phyloP scores from a whole-genome alignment of 2,113 vertebrate species.

The Gadus chalcogrammus region DNA sequence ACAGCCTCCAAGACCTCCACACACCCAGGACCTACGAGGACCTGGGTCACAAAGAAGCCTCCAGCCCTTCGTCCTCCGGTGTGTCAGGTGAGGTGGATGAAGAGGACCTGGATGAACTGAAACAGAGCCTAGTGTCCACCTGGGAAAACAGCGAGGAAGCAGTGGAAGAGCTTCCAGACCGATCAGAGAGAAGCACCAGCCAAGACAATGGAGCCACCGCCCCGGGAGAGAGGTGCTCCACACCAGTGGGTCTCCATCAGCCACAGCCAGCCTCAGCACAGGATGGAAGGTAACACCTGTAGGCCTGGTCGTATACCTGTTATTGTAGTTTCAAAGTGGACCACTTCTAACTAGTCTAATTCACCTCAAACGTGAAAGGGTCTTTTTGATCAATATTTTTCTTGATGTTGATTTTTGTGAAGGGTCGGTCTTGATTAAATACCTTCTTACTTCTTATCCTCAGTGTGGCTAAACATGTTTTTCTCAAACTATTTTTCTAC shows the following conservation, averaged over 20 bases:
- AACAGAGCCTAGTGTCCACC: conserved; percentile 16
- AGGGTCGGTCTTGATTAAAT: too few species aligned
- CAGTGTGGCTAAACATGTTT: too few species aligned
- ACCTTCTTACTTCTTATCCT: too few species aligned
- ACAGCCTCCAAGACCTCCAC: conserved; percentile 56
- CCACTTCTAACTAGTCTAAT: too few species aligned
- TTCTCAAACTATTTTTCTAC: too few species aligned
- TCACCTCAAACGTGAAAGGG: too few species aligned
- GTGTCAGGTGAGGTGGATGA: conserved; percentile 49
- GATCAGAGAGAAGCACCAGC: conserved; percentile 50
- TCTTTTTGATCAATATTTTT: too few species aligned
- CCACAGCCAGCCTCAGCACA: conserved; percentile 34
- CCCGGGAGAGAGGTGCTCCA: conserved; percentile 34
- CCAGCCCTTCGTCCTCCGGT: conserved; percentile 55
- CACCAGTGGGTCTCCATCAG: conserved; percentile 45
- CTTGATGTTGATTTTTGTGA: too few species aligned
- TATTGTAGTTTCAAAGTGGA: too few species aligned
- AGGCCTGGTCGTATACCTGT: too few species aligned
- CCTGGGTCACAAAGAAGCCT: conserved; percentile 36
- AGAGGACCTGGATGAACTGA: conserved; percentile 35
- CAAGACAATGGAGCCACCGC: conserved; percentile 53
- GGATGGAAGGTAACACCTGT: conserved; percentile 60
- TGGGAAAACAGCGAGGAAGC: conserved; percentile 48
- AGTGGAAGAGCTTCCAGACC: conserved; percentile 27
- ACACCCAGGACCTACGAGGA: conserved; percentile 60